These are phyloP conservation scores for Lynx canadensis DNA, from an alignment of 2,113 vertebrate species.

Conservation along the genomic window DNA sequence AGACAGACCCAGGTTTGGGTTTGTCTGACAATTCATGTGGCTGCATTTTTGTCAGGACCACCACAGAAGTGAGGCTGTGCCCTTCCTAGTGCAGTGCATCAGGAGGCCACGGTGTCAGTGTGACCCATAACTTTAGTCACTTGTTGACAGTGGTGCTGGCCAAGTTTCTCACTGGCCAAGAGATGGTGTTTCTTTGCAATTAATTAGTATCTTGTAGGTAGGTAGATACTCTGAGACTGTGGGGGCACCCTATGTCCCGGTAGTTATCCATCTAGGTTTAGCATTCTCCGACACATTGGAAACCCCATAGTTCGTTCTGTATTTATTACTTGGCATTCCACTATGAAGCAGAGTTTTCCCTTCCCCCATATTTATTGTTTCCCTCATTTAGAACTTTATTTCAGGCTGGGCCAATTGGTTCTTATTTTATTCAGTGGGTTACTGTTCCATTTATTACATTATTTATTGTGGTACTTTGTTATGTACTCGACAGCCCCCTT, in stretches of 20 bases:
- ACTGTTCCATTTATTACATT: background rate
- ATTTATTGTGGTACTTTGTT: background rate
- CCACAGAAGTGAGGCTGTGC: accelerated
- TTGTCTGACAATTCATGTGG: background rate
- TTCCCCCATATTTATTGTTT: background rate
- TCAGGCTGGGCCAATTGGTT: background rate
- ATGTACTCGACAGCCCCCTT: background rate
- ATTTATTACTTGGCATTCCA: background rate
- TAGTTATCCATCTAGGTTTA: background rate
- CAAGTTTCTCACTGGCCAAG: background rate
- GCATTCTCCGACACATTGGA: background rate
- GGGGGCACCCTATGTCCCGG: background rate
- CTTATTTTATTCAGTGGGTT: background rate
- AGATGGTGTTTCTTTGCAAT: background rate
- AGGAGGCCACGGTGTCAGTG: background rate
- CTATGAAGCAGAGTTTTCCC: background rate
- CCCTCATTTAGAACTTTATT: background rate
- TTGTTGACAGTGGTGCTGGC: background rate
- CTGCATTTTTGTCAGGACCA: background rate
- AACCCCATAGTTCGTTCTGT: background rate
- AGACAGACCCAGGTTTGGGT: background rate
- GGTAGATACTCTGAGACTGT: background rate
- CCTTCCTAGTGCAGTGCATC: background rate
- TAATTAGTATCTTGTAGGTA: background rate
- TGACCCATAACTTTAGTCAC: background rate